These are phyloP conservation scores for Notodonta ziczac DNA, from an alignment of 2,888 invertebrate species.

Conservation along the genomic window DNA sequence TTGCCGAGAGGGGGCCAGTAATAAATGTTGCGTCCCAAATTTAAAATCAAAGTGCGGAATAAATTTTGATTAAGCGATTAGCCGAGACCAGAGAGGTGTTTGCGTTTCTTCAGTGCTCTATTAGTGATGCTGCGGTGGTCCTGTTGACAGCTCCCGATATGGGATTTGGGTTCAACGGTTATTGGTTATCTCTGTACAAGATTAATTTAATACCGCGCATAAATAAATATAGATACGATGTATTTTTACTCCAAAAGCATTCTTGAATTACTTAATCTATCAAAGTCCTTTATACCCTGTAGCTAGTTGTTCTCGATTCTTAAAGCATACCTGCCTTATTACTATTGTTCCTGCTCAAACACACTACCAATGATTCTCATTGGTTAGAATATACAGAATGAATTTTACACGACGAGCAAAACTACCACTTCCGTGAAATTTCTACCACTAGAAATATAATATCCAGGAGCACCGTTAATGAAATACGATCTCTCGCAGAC, in stretches of 20 bases:
- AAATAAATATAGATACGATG: no score
- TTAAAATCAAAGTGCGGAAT: constrained; percentile 85
- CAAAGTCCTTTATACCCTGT: no score
- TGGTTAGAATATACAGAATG: neutral
- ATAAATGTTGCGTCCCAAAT: constrained; percentile 84
- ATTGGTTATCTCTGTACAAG: constrained; percentile 16
- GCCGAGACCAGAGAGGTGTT: constrained; percentile 73
- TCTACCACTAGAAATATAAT: constrained; percentile 8
- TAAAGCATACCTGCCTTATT: no score
- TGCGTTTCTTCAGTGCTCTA: constrained; percentile 68
- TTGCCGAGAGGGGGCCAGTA: constrained; percentile 78
- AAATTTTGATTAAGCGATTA: constrained; percentile 85
- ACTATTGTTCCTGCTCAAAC: no score
- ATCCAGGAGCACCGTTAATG: constrained; percentile 13
- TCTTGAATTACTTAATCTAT: no score
- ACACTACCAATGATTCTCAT: no score
- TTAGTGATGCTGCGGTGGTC: constrained; percentile 53
- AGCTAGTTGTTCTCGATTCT: no score
- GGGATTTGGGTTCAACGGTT: constrained; percentile 26
- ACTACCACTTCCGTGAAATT: constrained; percentile 1
- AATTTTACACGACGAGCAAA: neutral
- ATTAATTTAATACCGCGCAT: neutral
- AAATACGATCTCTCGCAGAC: constrained; percentile 26
- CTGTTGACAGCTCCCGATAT: constrained; percentile 35
- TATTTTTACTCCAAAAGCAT: no score